phyloP scores from a whole-genome alignment of 2,113 vertebrate species.

The Cercocebus atys region DNA sequence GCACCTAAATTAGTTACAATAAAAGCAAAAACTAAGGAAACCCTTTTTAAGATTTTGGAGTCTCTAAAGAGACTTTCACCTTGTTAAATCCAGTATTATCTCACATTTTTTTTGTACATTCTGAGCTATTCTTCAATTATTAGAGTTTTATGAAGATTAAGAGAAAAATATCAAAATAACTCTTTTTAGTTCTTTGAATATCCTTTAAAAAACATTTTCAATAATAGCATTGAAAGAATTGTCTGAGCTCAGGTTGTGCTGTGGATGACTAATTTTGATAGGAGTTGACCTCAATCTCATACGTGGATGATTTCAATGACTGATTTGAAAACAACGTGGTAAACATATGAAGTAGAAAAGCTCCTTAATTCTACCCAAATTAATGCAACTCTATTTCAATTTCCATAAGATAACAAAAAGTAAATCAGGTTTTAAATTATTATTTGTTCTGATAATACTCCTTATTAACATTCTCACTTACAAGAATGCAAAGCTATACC shows the following conservation, averaged over 20 bases:
- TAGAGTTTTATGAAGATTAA: constrained; percentile 27
- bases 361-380: constrained; percentile 22
- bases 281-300: constrained; percentile 4
- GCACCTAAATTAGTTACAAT: background rate
- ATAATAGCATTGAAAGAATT: background rate
- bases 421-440: constrained; percentile 52
- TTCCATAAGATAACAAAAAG: constrained; percentile 66
- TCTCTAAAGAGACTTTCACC: background rate
- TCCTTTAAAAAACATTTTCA: constrained; percentile 33
- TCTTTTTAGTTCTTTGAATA: background rate
- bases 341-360: background rate
- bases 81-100: background rate
- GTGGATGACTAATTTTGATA: constrained; percentile 42
- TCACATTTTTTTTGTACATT: background rate
- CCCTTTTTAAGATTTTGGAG: background rate
- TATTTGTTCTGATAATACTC: constrained; percentile 7
- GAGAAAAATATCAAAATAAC: background rate
- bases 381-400: background rate
- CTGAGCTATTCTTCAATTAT: background rate
- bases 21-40: background rate
- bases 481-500: background rate
- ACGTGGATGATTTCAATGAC: background rate
- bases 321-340: background rate
- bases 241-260: background rate
- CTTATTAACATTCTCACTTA: constrained; percentile 20